Evolutionary conservation across 2,113 vertebrate species (phyloP), one percentile per base, ranked within the genome.

Genomic region (Muntiacus reevesi): DNA sequence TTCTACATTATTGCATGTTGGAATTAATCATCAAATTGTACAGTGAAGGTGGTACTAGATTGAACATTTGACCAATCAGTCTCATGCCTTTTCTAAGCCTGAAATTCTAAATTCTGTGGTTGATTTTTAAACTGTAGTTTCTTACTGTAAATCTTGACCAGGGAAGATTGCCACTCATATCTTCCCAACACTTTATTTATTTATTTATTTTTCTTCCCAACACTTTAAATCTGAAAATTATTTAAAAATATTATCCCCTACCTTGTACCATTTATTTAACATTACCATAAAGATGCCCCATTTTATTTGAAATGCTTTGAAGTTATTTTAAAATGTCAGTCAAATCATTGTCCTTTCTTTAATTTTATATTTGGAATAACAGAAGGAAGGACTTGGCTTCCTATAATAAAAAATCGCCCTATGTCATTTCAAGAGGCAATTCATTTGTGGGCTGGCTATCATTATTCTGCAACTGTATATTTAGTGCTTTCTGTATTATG

Each of bases 301-400:
- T 62, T 96, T 90, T 94, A 95, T 89, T 92, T 95, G 33, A 97
- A 94, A 86, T 40, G 13, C 79, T 93, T 96, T 47, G 78, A 92
- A 96, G 8, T 94, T 62, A 52, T 54, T 94, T 90, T 59, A 87
- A 94, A 97, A 96, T 85, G 79, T 84, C 94, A 97, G 50, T 45
- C 87, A 96, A 94, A 95, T 91, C 9, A 87, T 87, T 95, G 50
- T 89, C 47, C 85, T 95, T 93, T 95, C 62, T 94, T 89, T 33
- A 90, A 82, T 96, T 84, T 97, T 91, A 79, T 71, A 94, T 85
- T 97, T 97, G 74, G 64, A 94, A 87, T 71, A 50, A 91, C 43
- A 94, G 54, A 95, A 94, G 82, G 81, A 87, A 92, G 12, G 11
- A 89, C 55, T 85, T 96, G 55, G 79, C 25, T 89, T 93, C 45